Evolutionary conservation across 2,888 invertebrate species (phyloP).

Genomic region (Caenorhabditis sp.): DNA sequence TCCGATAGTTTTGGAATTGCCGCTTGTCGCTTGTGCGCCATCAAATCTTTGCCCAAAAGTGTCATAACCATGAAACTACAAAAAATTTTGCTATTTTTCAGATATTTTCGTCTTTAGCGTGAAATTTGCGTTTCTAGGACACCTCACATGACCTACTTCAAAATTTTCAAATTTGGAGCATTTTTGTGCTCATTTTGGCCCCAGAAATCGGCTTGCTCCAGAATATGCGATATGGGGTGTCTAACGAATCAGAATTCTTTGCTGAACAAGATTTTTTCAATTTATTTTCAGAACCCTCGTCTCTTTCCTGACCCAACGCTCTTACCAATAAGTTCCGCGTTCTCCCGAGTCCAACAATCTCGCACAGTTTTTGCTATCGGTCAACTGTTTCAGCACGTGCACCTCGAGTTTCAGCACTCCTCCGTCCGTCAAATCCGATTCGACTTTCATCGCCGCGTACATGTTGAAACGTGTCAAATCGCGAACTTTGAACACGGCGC

Average conservation of each 20-base stretch:
- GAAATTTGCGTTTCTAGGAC: no score
- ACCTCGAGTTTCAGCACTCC: slow-evolving; percentile 53
- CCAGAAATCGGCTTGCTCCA: no score
- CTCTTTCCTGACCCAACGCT: no score
- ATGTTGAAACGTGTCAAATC: slow-evolving; percentile 72
- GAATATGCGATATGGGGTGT: no score
- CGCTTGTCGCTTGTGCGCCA: slow-evolving; percentile 43
- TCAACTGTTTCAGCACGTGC: slow-evolving; percentile 37
- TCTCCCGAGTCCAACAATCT: slow-evolving; percentile 45
- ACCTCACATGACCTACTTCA: no score
- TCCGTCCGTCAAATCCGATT: slow-evolving; percentile 43
- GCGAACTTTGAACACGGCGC: slow-evolving; percentile 95
- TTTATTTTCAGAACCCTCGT: no score
- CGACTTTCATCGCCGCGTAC: slow-evolving; percentile 50
- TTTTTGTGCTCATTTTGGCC: no score
- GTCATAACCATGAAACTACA: slow-evolving; percentile 56
- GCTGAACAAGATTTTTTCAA: no score
- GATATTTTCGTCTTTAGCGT: no score
- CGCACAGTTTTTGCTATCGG: slow-evolving; percentile 16
- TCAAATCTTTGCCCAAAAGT: slow-evolving; percentile 46
- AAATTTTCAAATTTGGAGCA: no score
- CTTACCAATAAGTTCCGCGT: slow-evolving; percentile 43
- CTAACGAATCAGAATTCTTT: no score
- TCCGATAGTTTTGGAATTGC: slow-evolving; percentile 31
- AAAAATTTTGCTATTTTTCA: not conserved